Base-by-base conservation (phyloP, 1,140 invertebrate species). In the Armadillidium nasatum region DNA sequence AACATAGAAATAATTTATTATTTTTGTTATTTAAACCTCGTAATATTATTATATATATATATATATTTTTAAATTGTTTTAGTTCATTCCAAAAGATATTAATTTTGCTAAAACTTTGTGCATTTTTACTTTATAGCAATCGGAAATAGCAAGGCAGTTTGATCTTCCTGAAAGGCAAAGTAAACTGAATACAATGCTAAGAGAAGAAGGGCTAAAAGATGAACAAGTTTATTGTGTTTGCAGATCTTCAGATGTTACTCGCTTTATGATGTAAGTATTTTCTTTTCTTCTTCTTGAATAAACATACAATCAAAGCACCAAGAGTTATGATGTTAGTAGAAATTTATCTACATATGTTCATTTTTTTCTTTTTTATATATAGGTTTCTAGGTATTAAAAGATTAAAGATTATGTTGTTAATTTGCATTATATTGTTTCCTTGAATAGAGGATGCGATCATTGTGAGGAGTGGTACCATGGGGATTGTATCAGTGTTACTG, bases 391-490 rank as follows among this genome's bases (percentile, higher is more conserved):
- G n/a, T n/a, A n/a, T n/a, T n/a, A n/a, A n/a, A n/a, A n/a, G n/a
- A n/a, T n/a, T n/a, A n/a, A n/a, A n/a, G n/a, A n/a, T n/a, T n/a
- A n/a, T n/a, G n/a, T n/a, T n/a, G n/a, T n/a, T n/a, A n/a, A n/a
- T n/a, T n/a, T n/a, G n/a, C n/a, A n/a, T 15, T 60, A 60, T 15
- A 3, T 19, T 15, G 50, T 60, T 1, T 60, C 50, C 19, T 60
- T 60, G 50, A 60, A 60, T 93, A 85, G 80, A 77, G 94, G 93
- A 67, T 98, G 96, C 87, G 97, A 98, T 86, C 89, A 93, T 44
- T 99, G 97, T 86, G 94, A 98, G 85, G 95, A 98, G 87, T 99
- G 97, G 96, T 99, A 96, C 83, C 97, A 99, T 85, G 96, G 96
- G 10, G 94, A 97, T 83, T 98, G 96, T 85, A 96, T 99, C 82